Evolutionary conservation across 2,888 invertebrate genomes (phyloP).

Genomic region (Cetonia aurata): DNA sequence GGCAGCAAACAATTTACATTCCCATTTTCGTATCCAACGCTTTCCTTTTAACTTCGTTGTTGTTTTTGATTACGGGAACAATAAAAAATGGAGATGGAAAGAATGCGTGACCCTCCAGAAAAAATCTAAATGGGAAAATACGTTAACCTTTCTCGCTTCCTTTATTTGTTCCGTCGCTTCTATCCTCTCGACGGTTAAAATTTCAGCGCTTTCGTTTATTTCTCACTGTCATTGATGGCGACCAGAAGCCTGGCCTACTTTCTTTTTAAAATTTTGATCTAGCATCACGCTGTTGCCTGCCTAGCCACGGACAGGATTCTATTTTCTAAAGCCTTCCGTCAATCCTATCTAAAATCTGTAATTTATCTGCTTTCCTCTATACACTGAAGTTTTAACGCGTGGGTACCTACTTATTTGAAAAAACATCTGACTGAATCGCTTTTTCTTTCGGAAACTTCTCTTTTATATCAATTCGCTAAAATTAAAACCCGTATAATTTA

Average conservation of each 20-base stretch:
- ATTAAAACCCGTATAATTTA: no score
- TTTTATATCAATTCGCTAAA: no score
- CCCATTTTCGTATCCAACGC: not conserved
- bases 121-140: conserved; percentile 21
- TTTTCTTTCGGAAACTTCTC: no score
- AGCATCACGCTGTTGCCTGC: not conserved
- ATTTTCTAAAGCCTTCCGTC: no score
- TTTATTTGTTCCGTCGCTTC: conserved; percentile 24
- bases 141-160: conserved; percentile 37
- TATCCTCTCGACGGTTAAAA: conserved; percentile 27
- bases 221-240: conserved; percentile 36
- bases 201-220: conserved; percentile 33
- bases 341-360: no score
- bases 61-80: conserved; percentile 23
- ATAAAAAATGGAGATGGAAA: conserved; percentile 8
- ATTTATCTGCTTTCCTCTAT: no score
- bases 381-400: no score
- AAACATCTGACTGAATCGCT: no score
- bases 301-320: no score
- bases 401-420: no score
- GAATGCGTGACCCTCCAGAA: conserved; percentile 9
- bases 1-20: conserved; percentile 4
- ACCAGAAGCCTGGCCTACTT: conserved; percentile 26
- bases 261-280: conserved; percentile 25
- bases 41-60: conserved; percentile 2